Evolutionary conservation across 2,888 invertebrate species (phyloP).

Genomic region (Eupithecia dodoneata): DNA sequence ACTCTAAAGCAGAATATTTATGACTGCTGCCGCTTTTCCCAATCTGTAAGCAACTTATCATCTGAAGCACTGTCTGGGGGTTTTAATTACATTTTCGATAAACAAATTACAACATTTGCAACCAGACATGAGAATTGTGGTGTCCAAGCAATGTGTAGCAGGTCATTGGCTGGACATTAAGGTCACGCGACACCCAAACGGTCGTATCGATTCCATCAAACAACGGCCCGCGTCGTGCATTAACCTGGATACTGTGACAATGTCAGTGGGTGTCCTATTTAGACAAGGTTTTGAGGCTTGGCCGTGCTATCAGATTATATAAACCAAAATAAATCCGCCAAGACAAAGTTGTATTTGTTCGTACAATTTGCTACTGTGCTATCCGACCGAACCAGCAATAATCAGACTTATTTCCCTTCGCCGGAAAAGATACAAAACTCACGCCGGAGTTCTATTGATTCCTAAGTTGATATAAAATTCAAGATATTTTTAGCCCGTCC

Average conservation of each 20-base stretch:
- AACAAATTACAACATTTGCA: conserved; percentile 20
- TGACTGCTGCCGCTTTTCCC: background rate
- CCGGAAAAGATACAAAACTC: background rate
- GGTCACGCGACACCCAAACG: conserved; percentile 36
- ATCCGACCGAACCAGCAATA: background rate
- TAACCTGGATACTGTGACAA: conserved; percentile 36
- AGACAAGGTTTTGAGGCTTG: conserved; percentile 20
- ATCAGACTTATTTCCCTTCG: background rate
- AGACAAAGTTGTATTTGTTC: background rate
- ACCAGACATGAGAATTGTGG: conserved; percentile 17
- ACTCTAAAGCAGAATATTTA: background rate
- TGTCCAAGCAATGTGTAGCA: conserved; percentile 28
- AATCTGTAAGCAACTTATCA: background rate
- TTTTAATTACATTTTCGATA: background rate
- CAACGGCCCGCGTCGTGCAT: conserved; percentile 31
- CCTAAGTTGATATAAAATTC: background rate
- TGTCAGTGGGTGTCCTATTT: conserved; percentile 20
- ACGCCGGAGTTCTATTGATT: background rate
- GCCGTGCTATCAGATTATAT: background rate
- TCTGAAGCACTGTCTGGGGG: background rate
- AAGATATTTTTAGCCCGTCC: background rate
- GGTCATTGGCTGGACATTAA: conserved; percentile 43
- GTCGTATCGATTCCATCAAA: conserved; percentile 39
- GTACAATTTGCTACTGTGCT: background rate
- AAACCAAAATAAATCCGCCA: conserved; percentile 2